Evolutionary conservation across 2,797 vertebrate genomes (phyloP).

Genomic region (Orientallactaga sibirica): DNA sequence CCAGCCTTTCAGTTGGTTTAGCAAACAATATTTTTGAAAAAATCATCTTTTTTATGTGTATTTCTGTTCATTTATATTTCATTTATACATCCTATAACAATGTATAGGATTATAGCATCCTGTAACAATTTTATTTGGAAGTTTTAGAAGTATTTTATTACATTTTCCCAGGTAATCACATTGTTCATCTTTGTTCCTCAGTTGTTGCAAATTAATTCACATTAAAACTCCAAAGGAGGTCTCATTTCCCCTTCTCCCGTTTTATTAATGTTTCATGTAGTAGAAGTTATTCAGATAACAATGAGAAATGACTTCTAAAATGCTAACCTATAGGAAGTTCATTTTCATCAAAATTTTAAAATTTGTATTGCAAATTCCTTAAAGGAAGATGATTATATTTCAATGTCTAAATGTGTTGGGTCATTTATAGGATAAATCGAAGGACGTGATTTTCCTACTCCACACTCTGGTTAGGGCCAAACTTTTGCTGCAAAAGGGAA

Average conservation of each 20-base stretch:
- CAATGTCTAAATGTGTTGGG: background rate
- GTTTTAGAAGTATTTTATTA: background rate
- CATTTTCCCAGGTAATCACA: background rate
- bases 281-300: background rate
- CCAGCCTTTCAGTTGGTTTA: too few relatives aligned
- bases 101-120: background rate
- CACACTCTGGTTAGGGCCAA: background rate
- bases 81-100: background rate
- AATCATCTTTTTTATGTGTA: background rate
- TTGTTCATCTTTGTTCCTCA: background rate
- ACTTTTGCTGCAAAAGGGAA: background rate
- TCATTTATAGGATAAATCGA: background rate
- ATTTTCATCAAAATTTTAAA: background rate
- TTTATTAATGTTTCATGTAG: background rate
- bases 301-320: background rate
- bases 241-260: constrained; percentile 36
- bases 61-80: background rate
- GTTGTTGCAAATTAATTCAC: constrained; percentile 7
- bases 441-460: background rate
- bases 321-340: background rate
- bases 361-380: background rate
- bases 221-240: constrained; percentile 32
- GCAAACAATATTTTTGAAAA: constrained; percentile 16
- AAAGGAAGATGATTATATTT: constrained; percentile 18
- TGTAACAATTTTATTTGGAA: background rate